A percentile compares a stretch with the other conserved stretches of the same genome.
Evolutionary conservation across 2,888 invertebrate genomes (phyloP).

Genomic region (Leucozona laternaria): DNA sequence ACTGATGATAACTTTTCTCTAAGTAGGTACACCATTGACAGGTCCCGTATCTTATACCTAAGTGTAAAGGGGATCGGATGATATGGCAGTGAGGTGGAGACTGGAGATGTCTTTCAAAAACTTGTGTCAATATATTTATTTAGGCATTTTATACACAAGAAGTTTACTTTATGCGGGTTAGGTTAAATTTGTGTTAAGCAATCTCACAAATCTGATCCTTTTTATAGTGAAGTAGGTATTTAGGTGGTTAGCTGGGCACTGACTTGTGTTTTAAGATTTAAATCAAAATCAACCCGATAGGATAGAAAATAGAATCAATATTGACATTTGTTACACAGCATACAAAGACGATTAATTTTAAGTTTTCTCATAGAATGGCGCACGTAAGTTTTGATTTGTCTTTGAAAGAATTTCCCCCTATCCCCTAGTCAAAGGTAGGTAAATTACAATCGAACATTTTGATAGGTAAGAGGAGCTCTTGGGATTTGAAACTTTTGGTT

Average conservation of each 20-base stretch:
- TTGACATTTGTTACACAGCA: conserved; percentile 65
- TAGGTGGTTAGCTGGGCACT: conserved; percentile 22
- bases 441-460: conserved; percentile 22
- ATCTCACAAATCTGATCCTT: conserved; percentile 66
- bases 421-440: conserved; percentile 27
- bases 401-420: neutral
- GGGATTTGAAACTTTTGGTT: conserved; percentile 18
- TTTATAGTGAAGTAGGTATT: conserved; percentile 6
- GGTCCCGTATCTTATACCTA: conserved; percentile 23
- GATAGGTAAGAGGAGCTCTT: neutral
- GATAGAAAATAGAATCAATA: conserved; percentile 65
- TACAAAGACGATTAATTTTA: conserved; percentile 66
- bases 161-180: conserved; percentile 68
- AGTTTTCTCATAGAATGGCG: conserved; percentile 29
- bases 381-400: conserved; percentile 29
- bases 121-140: conserved; percentile 74
- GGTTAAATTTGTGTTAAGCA: conserved; percentile 69
- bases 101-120: conserved; percentile 58
- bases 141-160: conserved; percentile 68
- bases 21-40: conserved; percentile 65
- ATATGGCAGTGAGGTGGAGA: neutral
- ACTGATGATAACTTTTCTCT: conserved; percentile 57
- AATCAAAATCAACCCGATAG: conserved; percentile 64
- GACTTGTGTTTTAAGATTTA: conserved; percentile 64
- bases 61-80: too few relatives aligned